phyloP scores from a whole-genome alignment of 2,888 invertebrate genomes.

The Apodemia mormo region DNA sequence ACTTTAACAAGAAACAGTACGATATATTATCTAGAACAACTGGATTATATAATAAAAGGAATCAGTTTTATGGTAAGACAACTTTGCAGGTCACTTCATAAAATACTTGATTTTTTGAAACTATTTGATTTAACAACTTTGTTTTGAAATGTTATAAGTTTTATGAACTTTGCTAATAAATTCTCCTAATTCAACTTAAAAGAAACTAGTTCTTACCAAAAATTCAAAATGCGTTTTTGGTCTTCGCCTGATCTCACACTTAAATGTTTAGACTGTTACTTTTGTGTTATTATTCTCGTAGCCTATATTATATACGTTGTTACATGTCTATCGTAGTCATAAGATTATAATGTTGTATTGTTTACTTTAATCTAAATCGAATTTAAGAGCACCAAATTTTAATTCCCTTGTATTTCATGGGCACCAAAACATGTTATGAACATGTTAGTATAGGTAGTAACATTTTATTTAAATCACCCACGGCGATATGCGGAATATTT shows the following conservation, averaged over 20 bases:
- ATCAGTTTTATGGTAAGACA: no score
- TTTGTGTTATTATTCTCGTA: slow-evolving; percentile 3
- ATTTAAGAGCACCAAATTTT: slow-evolving; percentile 16
- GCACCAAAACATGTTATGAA: slow-evolving; percentile 7
- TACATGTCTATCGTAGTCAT: slow-evolving; percentile 1
- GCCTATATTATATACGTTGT: slow-evolving; percentile 4
- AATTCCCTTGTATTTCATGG: background rate
- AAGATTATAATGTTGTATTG: background rate
- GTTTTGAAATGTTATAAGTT: no score
- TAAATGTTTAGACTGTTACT: slow-evolving; percentile 1
- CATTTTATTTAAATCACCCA: slow-evolving; percentile 5
- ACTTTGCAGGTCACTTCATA: no score
- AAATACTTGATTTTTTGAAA: no score
- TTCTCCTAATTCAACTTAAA: no score
- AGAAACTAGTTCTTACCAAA: no score
- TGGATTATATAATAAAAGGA: background rate
- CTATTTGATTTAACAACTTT: no score
- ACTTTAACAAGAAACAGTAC: no score
- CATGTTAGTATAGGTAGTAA: slow-evolving; percentile 6
- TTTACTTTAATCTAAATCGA: slow-evolving; percentile 12
- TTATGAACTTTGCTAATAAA: no score
- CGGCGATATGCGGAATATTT: background rate
- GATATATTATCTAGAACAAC: background rate
- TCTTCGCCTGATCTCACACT: background rate
- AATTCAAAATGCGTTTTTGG: background rate